Percentiles rank a stretch among this genome's conserved stretches.
Evolutionary conservation across 2,888 invertebrate genomes (phyloP).

Genomic region (Aelia acuminata): DNA sequence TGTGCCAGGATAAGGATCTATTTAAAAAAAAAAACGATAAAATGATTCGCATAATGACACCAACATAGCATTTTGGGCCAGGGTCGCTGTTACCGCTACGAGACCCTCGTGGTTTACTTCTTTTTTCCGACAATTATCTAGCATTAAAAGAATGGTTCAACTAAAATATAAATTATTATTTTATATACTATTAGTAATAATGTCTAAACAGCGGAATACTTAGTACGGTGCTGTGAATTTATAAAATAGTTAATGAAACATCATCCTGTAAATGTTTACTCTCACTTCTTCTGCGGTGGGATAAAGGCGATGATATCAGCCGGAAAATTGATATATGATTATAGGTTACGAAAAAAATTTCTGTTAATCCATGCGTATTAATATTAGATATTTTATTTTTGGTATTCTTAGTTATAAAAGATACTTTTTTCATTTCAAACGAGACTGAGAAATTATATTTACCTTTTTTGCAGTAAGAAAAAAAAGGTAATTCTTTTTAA

Average conservation of each 20-base stretch:
- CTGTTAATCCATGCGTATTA: neutral
- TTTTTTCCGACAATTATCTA: neutral
- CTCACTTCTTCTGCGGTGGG: neutral
- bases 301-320: neutral
- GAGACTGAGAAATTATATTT: too few species aligned
- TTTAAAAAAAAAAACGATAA: neutral
- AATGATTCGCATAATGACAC: neutral
- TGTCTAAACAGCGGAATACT: neutral
- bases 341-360: neutral
- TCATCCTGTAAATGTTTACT: neutral
- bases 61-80: neutral
- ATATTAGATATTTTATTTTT: neutral
- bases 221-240: neutral
- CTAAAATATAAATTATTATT: neutral
- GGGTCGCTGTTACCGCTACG: neutral
- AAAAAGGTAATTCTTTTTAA: too few species aligned
- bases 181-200: neutral
- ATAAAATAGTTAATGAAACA: neutral
- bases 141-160: neutral
- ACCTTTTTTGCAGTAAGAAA: too few species aligned
- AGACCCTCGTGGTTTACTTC: conserved; percentile 2
- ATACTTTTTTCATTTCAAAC: neutral
- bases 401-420: neutral
- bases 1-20: neutral
- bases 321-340: neutral